Evolutionary conservation across 2,888 invertebrate species (phyloP).

Genomic region (Trilocha varians): DNA sequence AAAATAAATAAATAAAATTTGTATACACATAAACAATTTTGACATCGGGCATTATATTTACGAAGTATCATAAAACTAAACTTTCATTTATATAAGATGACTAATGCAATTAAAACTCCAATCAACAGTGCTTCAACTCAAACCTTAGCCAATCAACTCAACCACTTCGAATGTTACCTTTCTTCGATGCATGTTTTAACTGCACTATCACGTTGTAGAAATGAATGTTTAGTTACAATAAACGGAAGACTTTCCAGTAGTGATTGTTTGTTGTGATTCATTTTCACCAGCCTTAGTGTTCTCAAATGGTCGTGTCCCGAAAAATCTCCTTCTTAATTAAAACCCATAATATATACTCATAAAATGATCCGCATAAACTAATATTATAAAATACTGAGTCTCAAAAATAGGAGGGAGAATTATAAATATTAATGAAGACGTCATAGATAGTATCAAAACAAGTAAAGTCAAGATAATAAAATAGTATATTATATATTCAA

Average conservation of each 20-base stretch:
- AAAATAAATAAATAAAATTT: background rate
- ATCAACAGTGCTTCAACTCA: background rate
- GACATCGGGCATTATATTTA: background rate
- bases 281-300: background rate
- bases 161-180: background rate
- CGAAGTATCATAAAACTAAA: background rate
- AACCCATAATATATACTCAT: background rate
- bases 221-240: background rate
- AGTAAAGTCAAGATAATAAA: background rate
- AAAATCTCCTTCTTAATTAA: background rate
- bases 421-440: background rate
- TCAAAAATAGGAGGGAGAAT: background rate
- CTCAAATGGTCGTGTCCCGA: background rate
- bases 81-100: background rate
- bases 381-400: background rate
- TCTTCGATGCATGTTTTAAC: background rate
- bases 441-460: background rate
- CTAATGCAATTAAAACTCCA: background rate
- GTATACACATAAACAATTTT: background rate
- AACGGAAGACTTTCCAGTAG: conserved; percentile 7
- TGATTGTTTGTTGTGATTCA: conserved; percentile 3
- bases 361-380: background rate
- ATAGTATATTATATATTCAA: too few relatives aligned
- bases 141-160: background rate
- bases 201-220: background rate